phyloP scores from a whole-genome alignment of 2,113 vertebrate genomes.

The Periophthalmus modestus region DNA sequence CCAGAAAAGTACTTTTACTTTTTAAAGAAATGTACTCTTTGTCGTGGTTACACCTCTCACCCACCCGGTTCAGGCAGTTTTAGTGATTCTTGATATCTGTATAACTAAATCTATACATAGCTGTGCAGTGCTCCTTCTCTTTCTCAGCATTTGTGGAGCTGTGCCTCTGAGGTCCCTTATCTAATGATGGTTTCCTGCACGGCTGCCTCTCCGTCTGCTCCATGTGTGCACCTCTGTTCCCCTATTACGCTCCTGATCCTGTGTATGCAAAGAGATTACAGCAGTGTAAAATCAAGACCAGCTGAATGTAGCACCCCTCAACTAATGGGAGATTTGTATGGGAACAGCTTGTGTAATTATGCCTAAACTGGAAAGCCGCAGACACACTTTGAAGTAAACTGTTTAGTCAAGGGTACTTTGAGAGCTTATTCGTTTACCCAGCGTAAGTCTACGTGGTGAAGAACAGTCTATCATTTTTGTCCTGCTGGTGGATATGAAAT shows the following conservation, averaged over 20 bases:
- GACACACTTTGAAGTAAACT: constrained; percentile 44
- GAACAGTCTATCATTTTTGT: constrained; percentile 46
- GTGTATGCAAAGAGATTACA: constrained; percentile 23
- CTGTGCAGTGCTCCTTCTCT: neutral
- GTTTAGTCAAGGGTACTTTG: constrained; percentile 39
- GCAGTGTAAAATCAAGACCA: constrained; percentile 25
- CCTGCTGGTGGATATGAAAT: constrained; percentile 13
- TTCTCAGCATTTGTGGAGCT: neutral
- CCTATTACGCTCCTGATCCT: constrained; percentile 24
- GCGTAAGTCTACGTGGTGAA: constrained; percentile 28
- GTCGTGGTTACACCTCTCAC: too few species aligned
- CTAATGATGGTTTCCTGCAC: constrained; percentile 52
- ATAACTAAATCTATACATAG: neutral
- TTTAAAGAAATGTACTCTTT: too few species aligned
- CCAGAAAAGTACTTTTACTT: neutral
- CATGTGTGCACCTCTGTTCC: constrained; percentile 26
- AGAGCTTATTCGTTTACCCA: constrained; percentile 46
- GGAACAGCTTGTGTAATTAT: constrained; percentile 48
- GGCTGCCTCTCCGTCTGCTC: constrained; percentile 31
- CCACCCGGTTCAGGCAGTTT: neutral
- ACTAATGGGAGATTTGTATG: constrained; percentile 41
- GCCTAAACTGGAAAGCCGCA: constrained; percentile 46
- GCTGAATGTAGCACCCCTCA: neutral
- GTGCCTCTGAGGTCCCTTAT: constrained; percentile 33
- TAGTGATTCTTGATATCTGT: neutral